Evolutionary conservation across 2,888 invertebrate genomes (phyloP), one percentile per base, ranked within the genome.

Genomic region (Cryptocephalus moraei): DNA sequence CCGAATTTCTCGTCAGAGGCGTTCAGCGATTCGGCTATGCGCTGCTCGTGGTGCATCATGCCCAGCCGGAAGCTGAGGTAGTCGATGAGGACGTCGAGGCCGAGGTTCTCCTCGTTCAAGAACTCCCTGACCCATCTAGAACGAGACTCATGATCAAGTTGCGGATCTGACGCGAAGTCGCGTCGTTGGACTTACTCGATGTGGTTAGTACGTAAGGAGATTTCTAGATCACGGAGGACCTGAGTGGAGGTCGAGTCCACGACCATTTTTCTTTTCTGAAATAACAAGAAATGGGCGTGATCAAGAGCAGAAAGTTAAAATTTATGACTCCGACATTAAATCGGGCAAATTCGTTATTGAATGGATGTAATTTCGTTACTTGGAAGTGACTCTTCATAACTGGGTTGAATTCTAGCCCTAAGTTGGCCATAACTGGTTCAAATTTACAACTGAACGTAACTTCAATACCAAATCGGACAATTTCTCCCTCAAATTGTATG

Each of bases 121-220:
- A 99, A 99, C 73, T 96, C 94, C 62, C 93, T 84, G 46, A 99
- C 99, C 99, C 99, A 99, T 76, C 93, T 94, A 72, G 31, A 75
- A 36, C n/a, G 12, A 36, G 6, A 36, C 2, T 11, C 2, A 36
- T 36, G 6, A 36, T 2, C 12, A 6, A 4, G 4, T 2, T 36
- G 36, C 6, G n/a, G 6, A 36, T 36, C 6, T 6, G 12, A 36
- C 6, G 6, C 4, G 6, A 12, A 36, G 4, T 2, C 12, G n/a
- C 3, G 4, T 36, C 36, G 12, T n/a, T 36, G n/a, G 11, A 36
- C 88, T 84, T 73, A 93, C 92, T 99, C 97, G 69, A 99, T 99
- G 74, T 94, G 93, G 77, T 99, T 99, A 56, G 99, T 99, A 65
- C 97, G 82, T 63, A 99, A 75, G 41, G 96, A 99, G 69, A 97